Evolutionary conservation across 2,888 invertebrate species (phyloP).

Genomic region (Toxonevra muliebris): DNA sequence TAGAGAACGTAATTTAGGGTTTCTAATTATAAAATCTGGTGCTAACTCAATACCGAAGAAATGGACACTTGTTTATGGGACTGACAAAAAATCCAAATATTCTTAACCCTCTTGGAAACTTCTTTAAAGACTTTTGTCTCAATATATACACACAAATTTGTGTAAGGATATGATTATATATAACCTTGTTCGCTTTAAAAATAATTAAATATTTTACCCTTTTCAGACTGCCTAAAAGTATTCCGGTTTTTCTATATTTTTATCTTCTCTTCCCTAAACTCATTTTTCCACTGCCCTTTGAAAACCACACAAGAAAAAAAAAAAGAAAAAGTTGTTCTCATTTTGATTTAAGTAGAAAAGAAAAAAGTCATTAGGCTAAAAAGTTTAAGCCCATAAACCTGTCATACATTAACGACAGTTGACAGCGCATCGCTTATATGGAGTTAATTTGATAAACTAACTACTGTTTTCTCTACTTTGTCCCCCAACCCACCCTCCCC

Average conservation of each 20-base stretch:
- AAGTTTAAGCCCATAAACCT: slow-evolving; percentile 30
- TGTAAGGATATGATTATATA: too few relatives aligned
- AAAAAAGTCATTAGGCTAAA: slow-evolving; percentile 36
- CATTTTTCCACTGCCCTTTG: background rate
- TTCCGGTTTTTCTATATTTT: too few relatives aligned
- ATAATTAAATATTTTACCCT: background rate
- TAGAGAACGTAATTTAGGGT: too few relatives aligned
- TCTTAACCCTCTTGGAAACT: too few relatives aligned
- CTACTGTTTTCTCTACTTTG: slow-evolving; percentile 23
- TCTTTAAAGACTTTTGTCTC: too few relatives aligned
- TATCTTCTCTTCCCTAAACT: background rate
- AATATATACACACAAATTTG: too few relatives aligned
- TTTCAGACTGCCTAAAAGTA: background rate
- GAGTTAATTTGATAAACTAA: slow-evolving; percentile 36
- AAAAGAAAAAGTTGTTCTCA: background rate
- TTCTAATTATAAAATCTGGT: too few relatives aligned
- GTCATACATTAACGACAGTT: slow-evolving; percentile 39
- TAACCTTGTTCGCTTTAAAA: too few relatives aligned
- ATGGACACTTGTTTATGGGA: too few relatives aligned
- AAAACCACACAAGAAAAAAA: background rate
- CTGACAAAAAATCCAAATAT: too few relatives aligned
- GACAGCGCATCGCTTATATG: slow-evolving; percentile 32
- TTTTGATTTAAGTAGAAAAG: slow-evolving; percentile 6
- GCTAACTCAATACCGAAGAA: too few relatives aligned
- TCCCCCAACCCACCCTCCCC: background rate